Conservation (phyloP, 1,140 invertebrate species). For the Linepithema humile region DNA sequence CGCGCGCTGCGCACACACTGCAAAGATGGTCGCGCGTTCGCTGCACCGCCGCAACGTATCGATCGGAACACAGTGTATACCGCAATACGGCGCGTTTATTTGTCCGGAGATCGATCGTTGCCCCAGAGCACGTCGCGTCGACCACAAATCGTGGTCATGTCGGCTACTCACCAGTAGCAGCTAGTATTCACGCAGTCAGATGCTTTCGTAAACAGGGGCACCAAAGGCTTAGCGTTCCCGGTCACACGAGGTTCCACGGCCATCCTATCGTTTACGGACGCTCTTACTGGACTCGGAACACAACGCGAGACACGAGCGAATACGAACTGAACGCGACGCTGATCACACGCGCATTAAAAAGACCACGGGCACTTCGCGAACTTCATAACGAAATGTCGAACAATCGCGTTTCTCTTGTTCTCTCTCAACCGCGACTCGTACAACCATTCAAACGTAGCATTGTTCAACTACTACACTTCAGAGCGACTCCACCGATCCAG, state of each 20-base stretch:
- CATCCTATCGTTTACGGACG: conserved; percentile 76
- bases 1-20: conserved; percentile 17
- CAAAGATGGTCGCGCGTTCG: conserved; percentile 52
- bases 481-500: conserved; percentile 1
- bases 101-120: conserved; percentile 49
- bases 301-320: background rate
- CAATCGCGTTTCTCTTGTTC: background rate
- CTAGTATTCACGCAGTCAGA: conserved; percentile 84
- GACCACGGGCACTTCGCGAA: background rate
- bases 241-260: conserved; percentile 77
- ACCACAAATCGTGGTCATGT: background rate
- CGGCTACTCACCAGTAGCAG: conserved; percentile 84
- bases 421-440: background rate
- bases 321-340: background rate
- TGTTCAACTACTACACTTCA: conserved; percentile 46
- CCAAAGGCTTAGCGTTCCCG: conserved; percentile 81
- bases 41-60: conserved; percentile 64
- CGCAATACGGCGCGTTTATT: conserved; percentile 71
- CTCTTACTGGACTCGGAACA: background rate
- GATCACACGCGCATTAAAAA: conserved; percentile 12
- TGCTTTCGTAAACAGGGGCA: conserved; percentile 82
- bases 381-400: conserved; percentile 22
- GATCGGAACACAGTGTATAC: conserved; percentile 58
- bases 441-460: conserved; percentile 39
- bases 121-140: background rate